Evolutionary conservation across 2,113 vertebrate species (phyloP).

Genomic region (Spermophilus dauricus): DNA sequence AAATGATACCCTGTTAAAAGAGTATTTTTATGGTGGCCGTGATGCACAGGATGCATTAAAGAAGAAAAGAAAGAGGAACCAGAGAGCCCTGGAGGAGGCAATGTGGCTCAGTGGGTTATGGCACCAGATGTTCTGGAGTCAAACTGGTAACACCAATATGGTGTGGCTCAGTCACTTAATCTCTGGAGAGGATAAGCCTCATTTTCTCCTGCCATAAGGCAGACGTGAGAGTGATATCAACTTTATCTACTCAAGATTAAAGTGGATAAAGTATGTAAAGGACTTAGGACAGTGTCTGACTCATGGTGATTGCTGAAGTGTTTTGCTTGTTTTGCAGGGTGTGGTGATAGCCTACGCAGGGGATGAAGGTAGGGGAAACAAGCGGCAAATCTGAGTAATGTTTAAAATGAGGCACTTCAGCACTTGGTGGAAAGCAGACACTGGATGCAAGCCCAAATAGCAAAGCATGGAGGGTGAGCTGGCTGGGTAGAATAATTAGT

Average conservation of each 20-base stretch:
- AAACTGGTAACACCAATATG: background rate
- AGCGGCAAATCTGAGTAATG: background rate
- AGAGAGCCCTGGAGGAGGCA: background rate
- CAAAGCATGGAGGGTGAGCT: background rate
- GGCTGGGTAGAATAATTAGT: background rate
- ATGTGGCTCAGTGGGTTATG: background rate
- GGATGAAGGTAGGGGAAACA: background rate
- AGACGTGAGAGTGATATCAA: background rate
- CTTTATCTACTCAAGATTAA: background rate
- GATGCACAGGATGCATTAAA: background rate
- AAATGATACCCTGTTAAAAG: background rate
- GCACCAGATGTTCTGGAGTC: background rate
- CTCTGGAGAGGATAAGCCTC: background rate
- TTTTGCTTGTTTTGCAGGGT: constrained; percentile 5
- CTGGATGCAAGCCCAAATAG: background rate
- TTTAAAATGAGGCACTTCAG: background rate
- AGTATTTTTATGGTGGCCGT: background rate
- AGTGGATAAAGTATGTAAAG: background rate
- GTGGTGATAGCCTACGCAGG: background rate
- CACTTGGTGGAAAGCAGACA: background rate
- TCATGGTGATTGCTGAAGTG: background rate
- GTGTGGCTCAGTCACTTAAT: background rate
- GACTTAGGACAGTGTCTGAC: background rate
- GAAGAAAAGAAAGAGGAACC: background rate
- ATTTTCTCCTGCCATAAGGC: background rate